Evolutionary conservation across 2,888 invertebrate species (phyloP).

Genomic region (Aleiodes alternator): DNA sequence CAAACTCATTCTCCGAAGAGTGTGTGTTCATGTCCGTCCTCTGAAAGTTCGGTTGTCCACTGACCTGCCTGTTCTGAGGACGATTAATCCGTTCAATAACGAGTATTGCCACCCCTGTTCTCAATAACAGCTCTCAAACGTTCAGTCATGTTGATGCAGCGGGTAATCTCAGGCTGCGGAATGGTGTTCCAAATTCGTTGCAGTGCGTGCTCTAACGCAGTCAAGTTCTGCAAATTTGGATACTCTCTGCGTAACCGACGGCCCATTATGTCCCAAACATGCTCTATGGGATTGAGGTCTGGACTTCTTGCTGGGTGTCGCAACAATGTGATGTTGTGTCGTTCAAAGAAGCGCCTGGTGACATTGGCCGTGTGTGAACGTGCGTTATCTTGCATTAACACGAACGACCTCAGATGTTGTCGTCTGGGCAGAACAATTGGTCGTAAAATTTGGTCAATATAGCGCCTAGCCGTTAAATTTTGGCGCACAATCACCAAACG

Average conservation of each 20-base stretch:
- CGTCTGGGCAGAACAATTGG: constrained; percentile 37
- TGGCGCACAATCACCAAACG: neutral
- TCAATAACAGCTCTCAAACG: neutral
- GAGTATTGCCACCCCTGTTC: constrained; percentile 18
- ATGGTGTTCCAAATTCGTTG: neutral
- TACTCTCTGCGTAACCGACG: constrained; percentile 36
- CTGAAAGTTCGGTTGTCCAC: too few relatives aligned
- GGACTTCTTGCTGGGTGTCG: constrained; percentile 2
- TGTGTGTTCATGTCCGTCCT: neutral
- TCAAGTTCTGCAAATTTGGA: constrained; percentile 34
- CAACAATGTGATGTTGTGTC: too few relatives aligned
- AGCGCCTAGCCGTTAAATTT: constrained; percentile 43
- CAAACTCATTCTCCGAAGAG: constrained; percentile 29
- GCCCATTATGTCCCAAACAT: neutral
- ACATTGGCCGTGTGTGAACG: constrained; percentile 46
- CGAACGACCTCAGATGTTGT: constrained; percentile 3
- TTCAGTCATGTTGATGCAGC: constrained; percentile 41
- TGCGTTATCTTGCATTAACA: constrained; percentile 52
- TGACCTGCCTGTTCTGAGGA: too few relatives aligned
- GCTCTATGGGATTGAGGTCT: constrained; percentile 41
- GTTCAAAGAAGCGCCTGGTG: constrained; percentile 6
- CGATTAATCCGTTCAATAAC: neutral
- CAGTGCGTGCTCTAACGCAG: constrained; percentile 32
- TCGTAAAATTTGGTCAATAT: constrained; percentile 42
- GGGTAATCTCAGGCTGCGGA: neutral